A percentile compares a stretch with the other conserved stretches of the same genome.
Evolutionary conservation across 2,113 vertebrate genomes (phyloP).

Genomic region (Anarhynchus alexandrinus): DNA sequence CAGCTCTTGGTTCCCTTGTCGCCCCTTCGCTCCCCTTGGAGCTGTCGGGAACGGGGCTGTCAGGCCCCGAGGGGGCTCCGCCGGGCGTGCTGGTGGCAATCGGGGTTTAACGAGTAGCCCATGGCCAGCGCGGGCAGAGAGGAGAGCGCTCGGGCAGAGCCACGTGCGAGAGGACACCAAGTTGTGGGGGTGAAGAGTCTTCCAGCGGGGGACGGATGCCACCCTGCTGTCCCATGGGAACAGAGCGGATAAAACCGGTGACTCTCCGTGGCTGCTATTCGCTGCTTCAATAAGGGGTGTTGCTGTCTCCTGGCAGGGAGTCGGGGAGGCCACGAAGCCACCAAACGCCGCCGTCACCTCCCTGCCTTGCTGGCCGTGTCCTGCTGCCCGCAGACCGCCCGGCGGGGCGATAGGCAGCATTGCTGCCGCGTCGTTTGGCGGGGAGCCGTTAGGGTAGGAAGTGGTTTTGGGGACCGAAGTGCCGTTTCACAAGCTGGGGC

Average conservation of each 20-base stretch:
- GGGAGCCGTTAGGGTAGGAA: background rate
- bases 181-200: fast-evolving
- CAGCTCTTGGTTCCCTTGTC: fast-evolving
- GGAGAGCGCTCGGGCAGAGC: background rate
- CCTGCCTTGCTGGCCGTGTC: background rate
- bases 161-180: background rate
- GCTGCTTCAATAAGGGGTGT: fast-evolving
- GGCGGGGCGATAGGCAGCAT: background rate
- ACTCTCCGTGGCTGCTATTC: fast-evolving
- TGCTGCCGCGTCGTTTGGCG: too few relatives aligned
- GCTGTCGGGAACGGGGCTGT: fast-evolving
- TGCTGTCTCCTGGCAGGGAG: background rate
- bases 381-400: background rate
- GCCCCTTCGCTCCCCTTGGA: background rate
- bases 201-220: fast-evolving
- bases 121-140: fast-evolving
- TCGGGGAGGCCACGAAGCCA: fast-evolving
- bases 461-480: background rate
- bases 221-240: fast-evolving
- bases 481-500: background rate
- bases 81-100: fast-evolving
- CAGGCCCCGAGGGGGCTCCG: fast-evolving
- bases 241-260: fast-evolving
- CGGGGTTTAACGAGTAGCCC: fast-evolving
- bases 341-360: fast-evolving